Evolutionary conservation across 2,113 vertebrate genomes (phyloP).

Genomic region (Cisticola juncidis): DNA sequence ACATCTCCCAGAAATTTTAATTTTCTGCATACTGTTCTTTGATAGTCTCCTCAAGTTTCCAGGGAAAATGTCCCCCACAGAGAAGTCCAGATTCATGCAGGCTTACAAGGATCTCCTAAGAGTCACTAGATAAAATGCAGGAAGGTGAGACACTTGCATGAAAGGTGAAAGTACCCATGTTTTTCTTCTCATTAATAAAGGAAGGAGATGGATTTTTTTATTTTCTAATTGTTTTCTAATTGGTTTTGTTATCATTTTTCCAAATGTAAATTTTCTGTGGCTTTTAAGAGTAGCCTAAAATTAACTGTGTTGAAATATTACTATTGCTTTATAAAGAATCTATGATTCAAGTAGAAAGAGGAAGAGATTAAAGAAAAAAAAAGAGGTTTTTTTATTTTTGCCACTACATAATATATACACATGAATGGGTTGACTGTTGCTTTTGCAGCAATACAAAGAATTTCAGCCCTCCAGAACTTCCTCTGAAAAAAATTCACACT

Average conservation of each 20-base stretch:
- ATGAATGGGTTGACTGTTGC: background rate
- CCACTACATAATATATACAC: rapidly evolving
- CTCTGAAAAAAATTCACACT: background rate
- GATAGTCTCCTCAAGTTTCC: background rate
- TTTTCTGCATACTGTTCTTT: background rate
- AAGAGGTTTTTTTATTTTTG: background rate
- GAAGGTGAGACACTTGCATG: background rate
- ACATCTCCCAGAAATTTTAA: background rate
- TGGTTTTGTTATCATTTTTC: background rate
- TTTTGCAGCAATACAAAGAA: background rate
- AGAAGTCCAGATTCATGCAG: background rate
- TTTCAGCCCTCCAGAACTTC: background rate
- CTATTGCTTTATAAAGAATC: background rate
- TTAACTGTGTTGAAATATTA: background rate
- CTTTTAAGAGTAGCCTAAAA: background rate
- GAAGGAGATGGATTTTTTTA: background rate
- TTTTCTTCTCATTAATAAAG: background rate
- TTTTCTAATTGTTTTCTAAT: background rate
- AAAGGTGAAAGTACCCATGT: background rate
- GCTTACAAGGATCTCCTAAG: background rate
- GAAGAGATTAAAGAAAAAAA: background rate
- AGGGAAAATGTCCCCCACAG: background rate
- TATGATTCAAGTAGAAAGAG: background rate
- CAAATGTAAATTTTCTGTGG: background rate
- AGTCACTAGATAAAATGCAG: background rate